Base-by-base conservation (phyloP, 2,113 vertebrate genomes). In the Coryphaenoides rupestris region DNA sequence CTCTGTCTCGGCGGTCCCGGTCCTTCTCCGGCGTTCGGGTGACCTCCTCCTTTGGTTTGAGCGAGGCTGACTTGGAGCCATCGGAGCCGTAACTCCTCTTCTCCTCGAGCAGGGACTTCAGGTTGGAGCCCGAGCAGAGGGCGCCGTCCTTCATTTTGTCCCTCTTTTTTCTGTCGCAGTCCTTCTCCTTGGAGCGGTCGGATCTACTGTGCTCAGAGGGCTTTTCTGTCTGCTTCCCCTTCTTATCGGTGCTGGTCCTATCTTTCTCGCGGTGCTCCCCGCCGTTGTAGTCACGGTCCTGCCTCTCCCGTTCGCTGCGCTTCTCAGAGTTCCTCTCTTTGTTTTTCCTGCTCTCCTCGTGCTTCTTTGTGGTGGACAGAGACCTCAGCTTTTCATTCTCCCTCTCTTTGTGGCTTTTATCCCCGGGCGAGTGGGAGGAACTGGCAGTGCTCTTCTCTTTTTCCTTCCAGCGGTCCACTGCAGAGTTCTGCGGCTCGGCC, bases 41-140 rank as follows among this genome's bases (percentile, higher is more conserved):
- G 9, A 87, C 84, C 15, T 98, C 97, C 63, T 98, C 97, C 84
- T 94, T 99, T n/a, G 90, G 58, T 85, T 95, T 99, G 46, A 84
- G 46, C 15, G 88, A 90, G 0, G 86, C 60, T 5, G 82, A 71
- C 85, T 94, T 98, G 83, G 68, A 85, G 55, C 87, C 82, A 24
- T 98, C 97, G 14, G 82, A 81, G 60, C 66, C 45, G 77, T 76
- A 86, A 21, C 86, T 84, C 72, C 89, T 95, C 75, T 89, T 95
- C 54, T 99, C 97, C 70, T 99, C 97, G 68, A 93, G 46, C 67
- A 60, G 65, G 85, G 89, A 76, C 81, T 98, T 84, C 68, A 91
- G 76, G 78, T 96, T 90, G 47, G 84, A 91, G 70, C 72, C 79
- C 3, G 89, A 89, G 10, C 86, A 84, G 2, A 82, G 69, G 2